These are phyloP conservation scores for Mobula birostris DNA, from an alignment of 2,113 vertebrate species.

Conservation along the genomic window DNA sequence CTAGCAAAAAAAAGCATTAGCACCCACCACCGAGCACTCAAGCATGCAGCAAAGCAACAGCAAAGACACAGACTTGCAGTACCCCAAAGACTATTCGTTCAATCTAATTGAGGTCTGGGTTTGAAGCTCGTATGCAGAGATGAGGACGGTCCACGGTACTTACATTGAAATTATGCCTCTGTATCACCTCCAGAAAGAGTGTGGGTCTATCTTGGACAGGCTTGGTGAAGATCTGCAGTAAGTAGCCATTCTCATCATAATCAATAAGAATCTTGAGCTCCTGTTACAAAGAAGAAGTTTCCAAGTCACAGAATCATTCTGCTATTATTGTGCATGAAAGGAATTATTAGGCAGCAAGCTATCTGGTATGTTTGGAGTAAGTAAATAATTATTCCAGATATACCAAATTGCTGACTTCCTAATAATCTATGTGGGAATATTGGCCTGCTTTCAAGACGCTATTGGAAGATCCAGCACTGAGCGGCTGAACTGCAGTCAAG, in stretches of 20 bases:
- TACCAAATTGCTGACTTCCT: no score
- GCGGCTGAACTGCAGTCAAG: no score
- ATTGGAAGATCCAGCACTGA: no score
- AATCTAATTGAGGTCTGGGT: not conserved
- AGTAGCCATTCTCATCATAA: constrained; percentile 70
- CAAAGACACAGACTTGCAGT: no score
- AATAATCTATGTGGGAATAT: not conserved
- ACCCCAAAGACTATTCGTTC: no score
- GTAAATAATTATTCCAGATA: no score
- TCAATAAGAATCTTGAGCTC: constrained; percentile 71
- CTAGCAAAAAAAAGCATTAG: no score
- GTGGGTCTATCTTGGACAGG: constrained; percentile 70
- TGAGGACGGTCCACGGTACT: constrained; percentile 42
- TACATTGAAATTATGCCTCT: constrained; percentile 67
- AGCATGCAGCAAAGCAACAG: no score
- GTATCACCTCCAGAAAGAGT: constrained; percentile 71
- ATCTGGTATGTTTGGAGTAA: no score
- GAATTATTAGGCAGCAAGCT: not conserved
- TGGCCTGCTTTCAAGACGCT: not conserved
- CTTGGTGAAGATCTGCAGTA: constrained; percentile 75
- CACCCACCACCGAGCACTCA: no score
- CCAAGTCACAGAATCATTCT: no score
- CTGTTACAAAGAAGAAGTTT: constrained; percentile 44
- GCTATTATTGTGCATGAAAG: not conserved
- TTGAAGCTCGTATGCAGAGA: not conserved